Conservation (phyloP, 2,113 vertebrate genomes). For the Danionella cerebrum region DNA sequence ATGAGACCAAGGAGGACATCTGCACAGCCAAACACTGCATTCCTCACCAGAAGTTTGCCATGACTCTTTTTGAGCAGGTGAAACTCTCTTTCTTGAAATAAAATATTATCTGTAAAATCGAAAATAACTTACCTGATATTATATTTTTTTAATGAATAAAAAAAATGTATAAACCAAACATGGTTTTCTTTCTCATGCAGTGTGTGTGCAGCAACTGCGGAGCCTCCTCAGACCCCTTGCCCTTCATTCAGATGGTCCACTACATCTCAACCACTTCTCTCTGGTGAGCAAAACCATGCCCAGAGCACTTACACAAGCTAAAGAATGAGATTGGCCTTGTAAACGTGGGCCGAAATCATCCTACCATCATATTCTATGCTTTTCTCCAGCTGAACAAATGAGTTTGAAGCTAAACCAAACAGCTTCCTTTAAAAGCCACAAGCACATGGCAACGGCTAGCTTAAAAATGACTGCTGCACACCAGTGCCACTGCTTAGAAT, state of each 20-base stretch:
- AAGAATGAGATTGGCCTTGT: constrained; percentile 3
- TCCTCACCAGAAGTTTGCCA: constrained; percentile 96
- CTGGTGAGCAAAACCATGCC: constrained; percentile 70
- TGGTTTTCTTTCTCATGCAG: constrained; percentile 51
- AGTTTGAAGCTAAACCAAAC: constrained; percentile 3
- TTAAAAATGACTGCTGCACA: constrained; percentile 15
- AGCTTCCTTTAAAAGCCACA: neutral
- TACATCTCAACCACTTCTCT: constrained; percentile 97
- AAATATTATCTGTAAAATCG: too few species aligned
- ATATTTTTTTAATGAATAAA: neutral
- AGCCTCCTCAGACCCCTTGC: constrained; percentile 87
- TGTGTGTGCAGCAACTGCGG: constrained; percentile 94
- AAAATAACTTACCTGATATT: neutral
- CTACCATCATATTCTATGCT: neutral
- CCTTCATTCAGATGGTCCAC: constrained; percentile 98
- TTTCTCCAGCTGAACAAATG: constrained; percentile 22
- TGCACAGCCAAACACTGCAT: constrained; percentile 90
- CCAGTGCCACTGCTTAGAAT: neutral
- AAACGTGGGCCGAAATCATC: neutral
- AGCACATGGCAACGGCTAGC: constrained; percentile 1
- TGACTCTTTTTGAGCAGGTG: constrained; percentile 97
- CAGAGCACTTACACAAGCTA: neutral
- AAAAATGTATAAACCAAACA: neutral
- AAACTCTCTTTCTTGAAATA: constrained; percentile 14
- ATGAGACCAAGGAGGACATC: constrained; percentile 91